These are phyloP conservation scores for Hestina assimilis DNA, from an alignment of 1,140 invertebrate genomes.

Conservation along the genomic window DNA sequence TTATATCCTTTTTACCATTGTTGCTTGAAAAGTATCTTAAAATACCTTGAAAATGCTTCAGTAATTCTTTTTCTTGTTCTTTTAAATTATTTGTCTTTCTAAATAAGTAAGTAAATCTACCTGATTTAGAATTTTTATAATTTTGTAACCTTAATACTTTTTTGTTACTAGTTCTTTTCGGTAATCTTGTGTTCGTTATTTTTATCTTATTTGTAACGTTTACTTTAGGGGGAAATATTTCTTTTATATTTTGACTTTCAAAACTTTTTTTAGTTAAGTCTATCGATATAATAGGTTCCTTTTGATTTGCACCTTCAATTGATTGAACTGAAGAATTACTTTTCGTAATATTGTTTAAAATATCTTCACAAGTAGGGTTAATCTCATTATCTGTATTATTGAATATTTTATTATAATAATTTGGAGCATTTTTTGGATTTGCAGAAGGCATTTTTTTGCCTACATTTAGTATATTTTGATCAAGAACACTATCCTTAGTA, in stretches of 20 bases:
- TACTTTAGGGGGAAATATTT: background rate
- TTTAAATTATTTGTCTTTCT: conserved; percentile 28
- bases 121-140: conserved; percentile 28
- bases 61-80: conserved; percentile 23
- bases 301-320: conserved; percentile 7
- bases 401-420: no score
- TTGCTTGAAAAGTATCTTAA: conserved; percentile 44
- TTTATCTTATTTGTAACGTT: background rate
- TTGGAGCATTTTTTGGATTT: no score
- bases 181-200: background rate
- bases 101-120: conserved; percentile 32
- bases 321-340: background rate
- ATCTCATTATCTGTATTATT: no score
- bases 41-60: conserved; percentile 44
- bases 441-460: background rate
- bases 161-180: conserved; percentile 15
- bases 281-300: conserved; percentile 20
- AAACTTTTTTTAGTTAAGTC: conserved; percentile 28
- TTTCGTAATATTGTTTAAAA: background rate
- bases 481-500: background rate
- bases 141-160: conserved; percentile 14
- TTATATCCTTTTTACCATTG: conserved; percentile 38
- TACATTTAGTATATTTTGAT: background rate
- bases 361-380: background rate
- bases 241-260: background rate